Evolutionary conservation across 2,797 vertebrate species (phyloP), one percentile per base, ranked within the genome.

Genomic region (Crax fasciolata): DNA sequence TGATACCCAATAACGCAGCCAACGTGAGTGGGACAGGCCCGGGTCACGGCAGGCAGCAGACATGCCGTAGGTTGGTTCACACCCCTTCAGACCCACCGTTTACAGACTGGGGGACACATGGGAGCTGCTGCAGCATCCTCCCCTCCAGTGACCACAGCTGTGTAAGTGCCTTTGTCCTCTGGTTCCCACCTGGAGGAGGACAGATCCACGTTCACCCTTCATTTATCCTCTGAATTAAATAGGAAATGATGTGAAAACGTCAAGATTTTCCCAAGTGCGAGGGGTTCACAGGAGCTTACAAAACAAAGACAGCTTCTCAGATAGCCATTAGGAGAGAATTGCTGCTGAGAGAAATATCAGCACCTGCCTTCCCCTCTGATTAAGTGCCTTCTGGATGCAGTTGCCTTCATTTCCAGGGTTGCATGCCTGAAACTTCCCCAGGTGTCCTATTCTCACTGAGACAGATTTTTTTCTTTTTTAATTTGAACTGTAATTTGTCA

Each of bases 231-330:
- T 35, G 35, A 49, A 77, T 10, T 61, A 84, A 86, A 76, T 24
- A 28, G 38, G 59, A 73, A 84, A 74, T 61, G 13, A 58, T 4
- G 30, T 46, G 83, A 92, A 91, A 2, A 6, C 8, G 28, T 61
- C 58, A 81, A 92, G 87, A 43, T 78, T 82, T 46, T 88, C 35
- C 51, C 48, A 52, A 67, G 39, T 20, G 48, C 35, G 70, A 71
- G 38, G 62, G 41, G 10, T 51, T 75, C 5, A 4, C 27, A 52
- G 68, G 84, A 91, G 44, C n/a, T 61, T 79, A 43, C 15, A 13
- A 66, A 76, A 55, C 38, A 85, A 65, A 84, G 52, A 30, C 59
- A 59, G 51, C 71, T 89, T 89, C 84, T 96, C 74, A 66, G 68
- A 57, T 84, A 81, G 43, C 67, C 44, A 21, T 79, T 39, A 78